Evolutionary conservation across 2,888 invertebrate species (phyloP).

Genomic region (Eubasilissa splendida): DNA sequence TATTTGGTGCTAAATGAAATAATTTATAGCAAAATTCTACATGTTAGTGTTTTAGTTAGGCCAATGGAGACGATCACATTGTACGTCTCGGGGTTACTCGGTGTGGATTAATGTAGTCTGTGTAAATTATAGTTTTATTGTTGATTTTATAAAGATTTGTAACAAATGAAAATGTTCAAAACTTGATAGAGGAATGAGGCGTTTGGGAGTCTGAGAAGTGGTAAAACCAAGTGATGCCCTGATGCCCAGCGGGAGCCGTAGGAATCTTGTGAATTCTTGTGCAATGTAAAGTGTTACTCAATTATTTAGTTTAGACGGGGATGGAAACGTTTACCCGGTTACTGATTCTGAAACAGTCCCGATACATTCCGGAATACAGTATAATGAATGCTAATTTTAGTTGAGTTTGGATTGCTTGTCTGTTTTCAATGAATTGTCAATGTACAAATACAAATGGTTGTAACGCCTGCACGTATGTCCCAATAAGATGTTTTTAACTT

Average conservation of each 20-base stretch:
- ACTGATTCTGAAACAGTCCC: conserved; percentile 10
- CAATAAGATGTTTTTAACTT: conserved; percentile 32
- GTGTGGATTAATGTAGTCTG: conserved; percentile 49
- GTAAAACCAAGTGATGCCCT: conserved; percentile 5
- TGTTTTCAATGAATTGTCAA: conserved; percentile 28
- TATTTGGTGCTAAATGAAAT: conserved; percentile 60
- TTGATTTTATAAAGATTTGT: conserved; percentile 48
- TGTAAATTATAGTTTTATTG: conserved; percentile 51
- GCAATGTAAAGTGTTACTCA: conserved; percentile 25
- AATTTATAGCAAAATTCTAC: conserved; percentile 57
- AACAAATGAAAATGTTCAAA: conserved; percentile 13
- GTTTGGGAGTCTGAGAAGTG: background rate
- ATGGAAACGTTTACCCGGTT: background rate
- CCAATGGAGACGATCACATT: conserved; percentile 52
- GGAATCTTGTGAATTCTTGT: conserved; percentile 53
- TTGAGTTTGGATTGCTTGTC: conserved; percentile 24
- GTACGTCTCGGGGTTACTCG: conserved; percentile 52
- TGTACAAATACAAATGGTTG: conserved; percentile 35
- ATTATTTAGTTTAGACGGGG: background rate
- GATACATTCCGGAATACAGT: conserved; percentile 23
- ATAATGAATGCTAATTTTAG: conserved; percentile 30
- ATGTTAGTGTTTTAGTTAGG: conserved; percentile 54
- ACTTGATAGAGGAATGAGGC: conserved; percentile 4
- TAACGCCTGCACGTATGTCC: conserved; percentile 10
- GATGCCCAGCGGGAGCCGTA: conserved; percentile 28